phyloP scores from a whole-genome alignment of 2,888 invertebrate species.

The Agonopterix arenella region DNA sequence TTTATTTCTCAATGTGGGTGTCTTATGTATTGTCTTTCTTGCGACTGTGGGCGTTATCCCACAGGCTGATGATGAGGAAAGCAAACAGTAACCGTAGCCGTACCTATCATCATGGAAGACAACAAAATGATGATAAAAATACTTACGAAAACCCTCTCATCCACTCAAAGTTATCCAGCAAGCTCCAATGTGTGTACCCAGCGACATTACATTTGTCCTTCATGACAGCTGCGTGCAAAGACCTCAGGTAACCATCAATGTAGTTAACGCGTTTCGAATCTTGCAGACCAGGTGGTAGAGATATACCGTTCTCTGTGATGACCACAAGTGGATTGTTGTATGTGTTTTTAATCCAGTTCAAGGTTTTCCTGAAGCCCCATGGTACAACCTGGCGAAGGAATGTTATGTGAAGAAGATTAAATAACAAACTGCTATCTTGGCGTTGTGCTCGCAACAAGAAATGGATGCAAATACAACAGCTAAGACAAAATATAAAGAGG shows the following conservation, averaged over 20 bases:
- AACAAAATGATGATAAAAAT: not conserved
- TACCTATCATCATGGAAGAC: too few species aligned
- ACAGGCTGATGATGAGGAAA: too few species aligned
- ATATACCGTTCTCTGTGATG: conserved; percentile 80
- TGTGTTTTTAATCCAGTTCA: conserved; percentile 78
- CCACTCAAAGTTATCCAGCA: conserved; percentile 92
- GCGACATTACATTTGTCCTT: conserved; percentile 76
- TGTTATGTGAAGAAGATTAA: not conserved
- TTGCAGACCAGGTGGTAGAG: conserved; percentile 55
- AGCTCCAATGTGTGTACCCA: conserved; percentile 86
- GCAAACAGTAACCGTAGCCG: too few species aligned
- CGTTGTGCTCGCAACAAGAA: too few species aligned
- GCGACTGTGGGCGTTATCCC: too few species aligned
- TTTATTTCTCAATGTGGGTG: too few species aligned
- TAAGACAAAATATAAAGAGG: too few species aligned
- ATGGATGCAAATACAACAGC: too few species aligned
- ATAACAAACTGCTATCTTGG: too few species aligned
- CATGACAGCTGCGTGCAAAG: conserved; percentile 59
- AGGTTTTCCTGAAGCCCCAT: conserved; percentile 78
- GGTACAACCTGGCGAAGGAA: conserved; percentile 73
- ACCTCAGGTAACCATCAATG: conserved; percentile 64
- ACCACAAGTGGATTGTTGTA: conserved; percentile 77
- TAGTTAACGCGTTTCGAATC: conserved; percentile 71
- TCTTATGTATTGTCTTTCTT: too few species aligned
- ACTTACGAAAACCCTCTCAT: conserved; percentile 81